phyloP scores from a whole-genome alignment of 2,888 invertebrate species.

The Calephelis perditalis region DNA sequence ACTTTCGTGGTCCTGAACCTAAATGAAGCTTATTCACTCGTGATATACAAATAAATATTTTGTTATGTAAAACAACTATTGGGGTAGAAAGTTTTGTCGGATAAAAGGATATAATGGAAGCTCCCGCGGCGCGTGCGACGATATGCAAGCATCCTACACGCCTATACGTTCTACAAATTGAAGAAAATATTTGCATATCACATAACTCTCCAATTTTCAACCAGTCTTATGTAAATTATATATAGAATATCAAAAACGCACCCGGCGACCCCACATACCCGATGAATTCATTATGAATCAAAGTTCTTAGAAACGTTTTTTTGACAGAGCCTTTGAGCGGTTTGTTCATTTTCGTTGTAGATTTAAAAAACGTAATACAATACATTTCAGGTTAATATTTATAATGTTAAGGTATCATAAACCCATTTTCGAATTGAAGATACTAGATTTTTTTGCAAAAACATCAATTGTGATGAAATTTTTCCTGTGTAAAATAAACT shows the following conservation, averaged over 20 bases:
- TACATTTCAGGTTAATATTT: no score
- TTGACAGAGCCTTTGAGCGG: constrained; percentile 21
- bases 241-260: constrained; percentile 63
- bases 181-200: constrained; percentile 77
- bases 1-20: constrained; percentile 11
- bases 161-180: constrained; percentile 52
- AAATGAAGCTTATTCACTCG: constrained; percentile 9
- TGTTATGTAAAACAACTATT: constrained; percentile 15
- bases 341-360: neutral
- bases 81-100: constrained; percentile 13
- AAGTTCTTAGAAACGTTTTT: constrained; percentile 16
- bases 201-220: constrained; percentile 66
- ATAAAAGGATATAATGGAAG: constrained; percentile 39
- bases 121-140: constrained; percentile 65
- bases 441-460: no score
- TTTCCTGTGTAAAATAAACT: no score
- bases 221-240: constrained; percentile 68
- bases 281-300: constrained; percentile 26
- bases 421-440: no score
- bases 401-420: no score
- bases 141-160: constrained; percentile 37
- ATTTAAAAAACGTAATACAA: no score
- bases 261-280: constrained; percentile 63
- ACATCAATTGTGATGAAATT: no score
- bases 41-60: constrained; percentile 12